Conservation (phyloP, 2,888 invertebrate species). For the Apantesis nais region DNA sequence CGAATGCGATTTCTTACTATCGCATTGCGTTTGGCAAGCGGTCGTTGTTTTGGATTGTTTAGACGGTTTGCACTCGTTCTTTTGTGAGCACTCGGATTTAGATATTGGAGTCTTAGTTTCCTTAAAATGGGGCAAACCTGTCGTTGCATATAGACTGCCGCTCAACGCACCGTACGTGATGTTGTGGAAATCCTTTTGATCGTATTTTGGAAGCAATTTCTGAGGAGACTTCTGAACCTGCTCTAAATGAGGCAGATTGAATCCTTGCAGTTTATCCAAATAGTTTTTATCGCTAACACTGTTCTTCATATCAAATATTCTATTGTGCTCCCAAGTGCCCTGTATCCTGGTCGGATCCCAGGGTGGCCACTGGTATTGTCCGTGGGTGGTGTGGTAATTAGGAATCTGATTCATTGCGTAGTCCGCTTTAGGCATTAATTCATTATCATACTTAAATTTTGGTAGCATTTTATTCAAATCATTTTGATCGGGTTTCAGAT, state of each 20-base stretch:
- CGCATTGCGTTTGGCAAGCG: slow-evolving; percentile 79
- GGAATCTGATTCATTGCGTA: slow-evolving; percentile 88
- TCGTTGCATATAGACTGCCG: slow-evolving; percentile 72
- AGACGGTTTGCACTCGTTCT: slow-evolving; percentile 74
- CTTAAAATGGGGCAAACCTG: slow-evolving; percentile 76
- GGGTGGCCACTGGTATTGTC: slow-evolving; percentile 88
- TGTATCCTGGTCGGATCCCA: slow-evolving; percentile 84
- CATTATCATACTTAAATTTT: slow-evolving; percentile 83
- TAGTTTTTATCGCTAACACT: slow-evolving; percentile 84
- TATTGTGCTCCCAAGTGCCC: slow-evolving; percentile 83
- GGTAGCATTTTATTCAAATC: slow-evolving; percentile 85
- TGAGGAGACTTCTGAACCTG: slow-evolving; percentile 87
- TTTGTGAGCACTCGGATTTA: slow-evolving; percentile 75
- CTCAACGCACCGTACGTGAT: slow-evolving; percentile 78
- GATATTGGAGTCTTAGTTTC: slow-evolving; percentile 73
- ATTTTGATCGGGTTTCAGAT: slow-evolving; percentile 75
- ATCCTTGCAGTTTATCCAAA: slow-evolving; percentile 86
- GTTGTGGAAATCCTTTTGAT: slow-evolving; percentile 81
- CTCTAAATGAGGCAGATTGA: slow-evolving; percentile 86
- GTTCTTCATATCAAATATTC: slow-evolving; percentile 80
- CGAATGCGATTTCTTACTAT: slow-evolving; percentile 70
- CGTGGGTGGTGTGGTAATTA: slow-evolving; percentile 87
- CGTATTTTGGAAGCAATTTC: slow-evolving; percentile 82
- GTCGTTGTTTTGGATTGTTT: slow-evolving; percentile 79
- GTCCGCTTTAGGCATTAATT: slow-evolving; percentile 86